Evolutionary conservation across 2,113 vertebrate genomes (phyloP), one percentile per base, ranked within the genome.

Genomic region (Leptocoma aspasia): DNA sequence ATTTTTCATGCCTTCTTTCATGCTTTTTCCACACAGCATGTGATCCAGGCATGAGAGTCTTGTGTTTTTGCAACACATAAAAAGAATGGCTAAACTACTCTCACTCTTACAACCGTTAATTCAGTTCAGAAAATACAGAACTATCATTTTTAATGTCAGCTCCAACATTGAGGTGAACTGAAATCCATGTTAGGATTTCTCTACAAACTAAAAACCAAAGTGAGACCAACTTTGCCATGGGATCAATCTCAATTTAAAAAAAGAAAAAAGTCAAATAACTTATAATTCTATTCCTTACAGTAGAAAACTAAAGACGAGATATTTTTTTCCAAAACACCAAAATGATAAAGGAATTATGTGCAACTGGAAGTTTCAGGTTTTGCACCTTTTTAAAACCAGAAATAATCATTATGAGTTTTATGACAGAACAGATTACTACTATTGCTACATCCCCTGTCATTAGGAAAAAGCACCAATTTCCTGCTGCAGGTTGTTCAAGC

Each of bases 131-230:
- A 86, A 52, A 77, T 6, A 77, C 3, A 60, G 45, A 75, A 59
- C 26, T 10, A 6, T 13, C 1, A 2, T 50, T 89, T 64, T 72
- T 52, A 24, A 39, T 2, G 3, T 26, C 19, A 81, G 50, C 15
- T 50, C 53, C 21, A 57, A 41, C 50, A 70, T 0, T 0, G 1
- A 52, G 49, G 11, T 4, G 0, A 54, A 28, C 6, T 45, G 35
- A 63, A 92, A 69, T 60, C 24, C 30, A 42, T 0, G 1, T 37
- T 7, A 37, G 4, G 13, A 42, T 52, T 76, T 73, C 18, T 42
- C 33, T 54, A 42, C 20, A 77, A 91, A 41, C 15, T 31, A 37
- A 64, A 88, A 50, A 6, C 3, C 20, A 11, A 59, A 72, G 23
- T 4, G 28, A 86, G 15, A 65, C 8, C 30, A 54, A 50, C 5